Percentiles rank a stretch among this genome's conserved stretches.
Evolutionary conservation across 2,888 invertebrate genomes (phyloP).

Genomic region (Eucriotettix oculatus): DNA sequence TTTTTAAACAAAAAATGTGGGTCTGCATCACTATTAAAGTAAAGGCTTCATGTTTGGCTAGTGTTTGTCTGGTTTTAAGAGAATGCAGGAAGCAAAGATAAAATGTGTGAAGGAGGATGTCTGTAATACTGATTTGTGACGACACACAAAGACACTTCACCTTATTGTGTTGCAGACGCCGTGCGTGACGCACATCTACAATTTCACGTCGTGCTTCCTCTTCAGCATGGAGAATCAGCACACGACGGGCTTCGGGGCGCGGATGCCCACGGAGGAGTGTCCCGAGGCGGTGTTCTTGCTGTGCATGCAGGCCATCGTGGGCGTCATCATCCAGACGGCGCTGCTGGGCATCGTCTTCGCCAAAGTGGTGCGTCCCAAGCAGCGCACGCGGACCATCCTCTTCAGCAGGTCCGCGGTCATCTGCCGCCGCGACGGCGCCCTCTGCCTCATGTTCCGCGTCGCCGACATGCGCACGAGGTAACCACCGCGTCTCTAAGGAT

Average conservation of each 20-base stretch:
- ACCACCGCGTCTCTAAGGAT: too few species aligned
- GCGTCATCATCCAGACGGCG: constrained; percentile 32
- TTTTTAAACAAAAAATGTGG: too few species aligned
- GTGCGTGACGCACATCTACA: constrained; percentile 33
- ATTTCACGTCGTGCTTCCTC: constrained; percentile 45
- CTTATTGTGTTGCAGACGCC: constrained; percentile 26
- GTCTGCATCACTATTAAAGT: too few species aligned
- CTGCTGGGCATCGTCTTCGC: constrained; percentile 53
- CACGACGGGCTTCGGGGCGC: constrained; percentile 68
- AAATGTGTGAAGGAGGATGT: too few species aligned
- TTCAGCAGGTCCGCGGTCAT: constrained; percentile 52
- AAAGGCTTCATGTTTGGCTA: too few species aligned
- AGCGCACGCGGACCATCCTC: constrained; percentile 56
- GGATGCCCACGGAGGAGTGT: constrained; percentile 69
- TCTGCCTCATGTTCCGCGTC: constrained; percentile 65
- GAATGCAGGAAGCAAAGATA: too few species aligned
- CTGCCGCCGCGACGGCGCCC: constrained; percentile 57
- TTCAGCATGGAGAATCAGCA: constrained; percentile 81
- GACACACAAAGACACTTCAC: too few species aligned
- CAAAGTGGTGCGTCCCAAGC: constrained; percentile 61
- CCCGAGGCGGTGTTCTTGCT: constrained; percentile 69
- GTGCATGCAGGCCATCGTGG: constrained; percentile 40
- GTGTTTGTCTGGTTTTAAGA: too few species aligned
- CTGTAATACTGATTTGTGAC: too few species aligned
- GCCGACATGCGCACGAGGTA: constrained; percentile 46